phyloP scores from a whole-genome alignment of 2,113 vertebrate genomes.

The Scopus umbretta region DNA sequence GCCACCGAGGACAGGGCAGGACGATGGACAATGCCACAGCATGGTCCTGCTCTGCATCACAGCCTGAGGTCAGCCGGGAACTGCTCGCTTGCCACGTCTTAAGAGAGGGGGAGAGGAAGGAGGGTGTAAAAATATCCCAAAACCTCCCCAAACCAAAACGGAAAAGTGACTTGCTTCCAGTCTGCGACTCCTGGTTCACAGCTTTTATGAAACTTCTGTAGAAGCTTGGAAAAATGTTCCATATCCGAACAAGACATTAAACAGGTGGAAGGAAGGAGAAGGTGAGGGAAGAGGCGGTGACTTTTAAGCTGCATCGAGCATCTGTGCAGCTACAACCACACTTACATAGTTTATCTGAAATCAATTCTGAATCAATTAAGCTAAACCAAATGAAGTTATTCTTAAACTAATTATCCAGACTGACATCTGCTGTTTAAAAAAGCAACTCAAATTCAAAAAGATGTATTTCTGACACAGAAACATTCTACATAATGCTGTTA shows the following conservation, averaged over 20 bases:
- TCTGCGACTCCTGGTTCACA: background rate
- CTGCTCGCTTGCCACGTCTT: background rate
- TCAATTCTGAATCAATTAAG: background rate
- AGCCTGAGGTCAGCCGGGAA: background rate
- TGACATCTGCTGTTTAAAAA: background rate
- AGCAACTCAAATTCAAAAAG: background rate
- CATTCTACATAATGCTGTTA: background rate
- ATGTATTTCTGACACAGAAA: background rate
- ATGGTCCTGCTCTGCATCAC: background rate
- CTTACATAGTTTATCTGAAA: background rate
- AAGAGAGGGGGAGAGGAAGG: background rate
- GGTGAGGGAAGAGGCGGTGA: background rate
- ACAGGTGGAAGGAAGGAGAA: background rate
- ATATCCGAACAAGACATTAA: background rate
- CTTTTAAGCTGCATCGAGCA: background rate
- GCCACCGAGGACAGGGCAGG: background rate
- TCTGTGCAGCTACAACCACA: background rate
- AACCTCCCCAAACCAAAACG: background rate
- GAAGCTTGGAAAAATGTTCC: background rate
- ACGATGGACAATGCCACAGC: fast-evolving
- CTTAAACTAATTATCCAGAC: background rate
- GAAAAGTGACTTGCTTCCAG: too few relatives aligned
- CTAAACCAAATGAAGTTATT: background rate
- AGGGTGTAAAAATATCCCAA: background rate
- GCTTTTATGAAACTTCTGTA: background rate